phyloP scores from a whole-genome alignment of 2,888 invertebrate species.

The Apantesis nais region DNA sequence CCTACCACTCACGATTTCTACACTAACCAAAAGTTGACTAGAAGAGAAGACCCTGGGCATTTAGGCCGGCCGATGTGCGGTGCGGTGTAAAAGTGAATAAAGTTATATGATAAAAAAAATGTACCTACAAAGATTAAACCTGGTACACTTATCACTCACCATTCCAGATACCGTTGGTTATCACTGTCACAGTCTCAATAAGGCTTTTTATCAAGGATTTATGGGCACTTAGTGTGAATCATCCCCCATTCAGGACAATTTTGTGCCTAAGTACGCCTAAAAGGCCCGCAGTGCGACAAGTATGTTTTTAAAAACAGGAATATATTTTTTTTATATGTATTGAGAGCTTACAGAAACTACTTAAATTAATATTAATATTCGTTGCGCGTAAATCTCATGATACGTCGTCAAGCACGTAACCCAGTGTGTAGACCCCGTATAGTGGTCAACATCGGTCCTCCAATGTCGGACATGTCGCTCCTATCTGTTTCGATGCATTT shows the following conservation, averaged over 20 bases:
- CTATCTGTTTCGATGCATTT: conserved; percentile 86
- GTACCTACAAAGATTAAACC: not conserved
- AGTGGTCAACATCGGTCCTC: conserved; percentile 82
- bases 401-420: conserved; percentile 51
- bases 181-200: conserved; percentile 5
- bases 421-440: conserved; percentile 64
- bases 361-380: not conserved
- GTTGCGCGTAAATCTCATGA: conserved; percentile 56
- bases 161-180: conserved; percentile 2
- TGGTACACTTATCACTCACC: not conserved
- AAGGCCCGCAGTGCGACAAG: conserved; percentile 11
- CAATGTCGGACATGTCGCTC: conserved; percentile 84
- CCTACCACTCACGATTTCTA: too few species aligned
- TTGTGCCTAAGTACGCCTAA: conserved; percentile 11
- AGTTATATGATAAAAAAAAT: too few species aligned
- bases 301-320: not conserved
- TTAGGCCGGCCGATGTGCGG: too few species aligned
- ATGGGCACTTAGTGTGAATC: conserved; percentile 17
- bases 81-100: too few species aligned
- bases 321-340: not conserved
- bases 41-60: too few species aligned
- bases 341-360: not conserved
- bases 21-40: too few species aligned
- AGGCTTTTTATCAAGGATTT: conserved; percentile 11
- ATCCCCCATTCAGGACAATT: conserved; percentile 9